phyloP scores from a whole-genome alignment of 2,113 vertebrate genomes.

The Daphoenositta chrysoptera region DNA sequence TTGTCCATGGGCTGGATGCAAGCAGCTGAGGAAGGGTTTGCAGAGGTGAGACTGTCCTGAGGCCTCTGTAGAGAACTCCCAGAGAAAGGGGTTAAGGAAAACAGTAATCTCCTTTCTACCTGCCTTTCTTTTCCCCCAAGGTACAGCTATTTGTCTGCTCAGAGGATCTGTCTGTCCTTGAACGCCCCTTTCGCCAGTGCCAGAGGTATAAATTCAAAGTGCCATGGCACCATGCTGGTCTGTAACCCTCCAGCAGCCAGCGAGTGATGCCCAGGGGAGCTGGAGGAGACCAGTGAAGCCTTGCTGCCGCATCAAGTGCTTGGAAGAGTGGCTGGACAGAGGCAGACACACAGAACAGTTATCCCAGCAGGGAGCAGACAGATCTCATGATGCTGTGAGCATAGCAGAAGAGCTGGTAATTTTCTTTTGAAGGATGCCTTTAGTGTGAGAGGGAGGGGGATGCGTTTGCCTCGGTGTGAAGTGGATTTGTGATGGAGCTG shows the following conservation, averaged over 20 bases:
- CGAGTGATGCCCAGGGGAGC: neutral
- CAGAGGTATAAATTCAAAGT: neutral
- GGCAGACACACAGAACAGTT: rapidly evolving
- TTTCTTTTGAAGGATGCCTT: neutral
- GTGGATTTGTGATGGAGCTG: neutral
- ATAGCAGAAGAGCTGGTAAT: neutral
- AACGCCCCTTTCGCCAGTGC: neutral
- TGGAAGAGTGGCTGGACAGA: neutral
- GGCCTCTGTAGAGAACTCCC: neutral
- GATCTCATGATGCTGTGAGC: neutral
- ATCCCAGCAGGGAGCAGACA: neutral
- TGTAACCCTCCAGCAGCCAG: neutral
- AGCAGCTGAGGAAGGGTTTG: neutral
- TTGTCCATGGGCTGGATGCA: neutral
- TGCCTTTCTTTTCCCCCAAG: neutral
- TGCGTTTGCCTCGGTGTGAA: rapidly evolving
- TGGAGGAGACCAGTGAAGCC: neutral
- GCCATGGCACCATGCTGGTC: rapidly evolving
- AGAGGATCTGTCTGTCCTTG: neutral
- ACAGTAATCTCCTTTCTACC: neutral
- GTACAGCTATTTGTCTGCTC: neutral
- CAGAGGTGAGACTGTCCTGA: neutral
- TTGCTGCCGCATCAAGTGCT: neutral
- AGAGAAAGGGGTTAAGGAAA: neutral
- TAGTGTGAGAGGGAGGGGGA: neutral